Evolutionary conservation across 35 echinoderm and acorn worm genomes (phyloP).

Genomic region (Holothuria glaberrima): DNA sequence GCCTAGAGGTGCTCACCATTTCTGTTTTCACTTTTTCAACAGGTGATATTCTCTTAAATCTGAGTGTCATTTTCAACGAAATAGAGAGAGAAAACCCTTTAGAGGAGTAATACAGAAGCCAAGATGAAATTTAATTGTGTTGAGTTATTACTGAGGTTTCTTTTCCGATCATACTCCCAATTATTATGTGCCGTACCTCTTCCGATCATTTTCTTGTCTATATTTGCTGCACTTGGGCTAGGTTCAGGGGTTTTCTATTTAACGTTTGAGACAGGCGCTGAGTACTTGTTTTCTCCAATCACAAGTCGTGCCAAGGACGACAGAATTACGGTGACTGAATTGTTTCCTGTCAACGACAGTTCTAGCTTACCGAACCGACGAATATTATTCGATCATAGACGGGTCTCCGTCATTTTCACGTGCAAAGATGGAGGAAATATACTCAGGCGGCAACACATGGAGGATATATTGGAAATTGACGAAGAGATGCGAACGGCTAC

Average conservation of each 20-base stretch:
- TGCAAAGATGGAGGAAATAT: slow-evolving; percentile 63
- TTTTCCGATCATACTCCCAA: background rate
- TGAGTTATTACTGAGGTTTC: background rate
- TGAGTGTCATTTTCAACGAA: no score
- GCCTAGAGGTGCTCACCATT: no score
- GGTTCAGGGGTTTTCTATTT: slow-evolving; percentile 67
- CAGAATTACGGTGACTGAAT: slow-evolving; percentile 12
- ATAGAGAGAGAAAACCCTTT: background rate
- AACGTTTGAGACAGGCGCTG: slow-evolving; percentile 50
- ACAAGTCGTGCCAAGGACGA: slow-evolving; percentile 71
- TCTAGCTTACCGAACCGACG: slow-evolving; percentile 52
- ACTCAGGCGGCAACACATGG: slow-evolving; percentile 59
- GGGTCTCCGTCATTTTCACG: slow-evolving; percentile 43
- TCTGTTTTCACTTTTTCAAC: no score
- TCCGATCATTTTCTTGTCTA: background rate
- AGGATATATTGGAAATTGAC: slow-evolving; percentile 64
- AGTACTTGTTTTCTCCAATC: slow-evolving; percentile 80
- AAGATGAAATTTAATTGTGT: slow-evolving; percentile 26
- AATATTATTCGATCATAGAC: slow-evolving; percentile 28
- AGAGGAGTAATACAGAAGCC: background rate
- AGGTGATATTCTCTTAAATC: no score
- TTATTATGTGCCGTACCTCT: background rate
- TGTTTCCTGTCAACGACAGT: slow-evolving; percentile 66
- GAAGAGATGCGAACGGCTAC: slow-evolving; percentile 16
- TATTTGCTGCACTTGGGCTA: slow-evolving; percentile 57